Evolutionary conservation across 2,797 vertebrate genomes (phyloP).

Genomic region (Lepilemur ruficaudatus): DNA sequence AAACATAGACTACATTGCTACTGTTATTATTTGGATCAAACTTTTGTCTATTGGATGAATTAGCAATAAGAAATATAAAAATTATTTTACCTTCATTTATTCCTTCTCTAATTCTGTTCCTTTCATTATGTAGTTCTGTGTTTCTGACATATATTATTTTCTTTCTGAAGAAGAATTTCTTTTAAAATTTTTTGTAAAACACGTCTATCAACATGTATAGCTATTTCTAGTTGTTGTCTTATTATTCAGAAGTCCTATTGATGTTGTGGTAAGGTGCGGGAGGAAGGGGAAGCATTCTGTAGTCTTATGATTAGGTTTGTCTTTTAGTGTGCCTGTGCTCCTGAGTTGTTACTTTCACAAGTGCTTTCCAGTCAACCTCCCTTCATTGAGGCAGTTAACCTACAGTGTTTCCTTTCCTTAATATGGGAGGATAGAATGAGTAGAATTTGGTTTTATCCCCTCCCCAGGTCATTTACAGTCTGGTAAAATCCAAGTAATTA

Average conservation of each 20-base stretch:
- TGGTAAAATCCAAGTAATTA: background rate
- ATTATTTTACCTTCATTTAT: too few species aligned
- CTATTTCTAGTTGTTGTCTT: background rate
- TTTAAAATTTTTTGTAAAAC: too few species aligned
- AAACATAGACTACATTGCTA: too few species aligned
- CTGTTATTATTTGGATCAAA: too few species aligned
- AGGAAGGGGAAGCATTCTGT: background rate
- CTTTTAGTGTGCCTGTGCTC: background rate
- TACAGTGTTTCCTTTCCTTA: background rate
- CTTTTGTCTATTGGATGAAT: too few species aligned
- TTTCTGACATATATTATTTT: too few species aligned
- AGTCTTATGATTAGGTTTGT: background rate
- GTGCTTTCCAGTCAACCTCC: background rate
- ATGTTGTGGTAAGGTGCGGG: background rate
- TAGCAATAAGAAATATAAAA: too few species aligned
- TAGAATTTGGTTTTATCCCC: background rate
- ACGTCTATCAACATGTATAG: too few species aligned
- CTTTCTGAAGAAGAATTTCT: too few species aligned
- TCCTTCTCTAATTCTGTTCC: too few species aligned
- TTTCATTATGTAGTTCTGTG: too few species aligned
- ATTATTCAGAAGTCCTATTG: background rate
- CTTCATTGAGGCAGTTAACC: background rate
- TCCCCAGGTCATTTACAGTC: background rate
- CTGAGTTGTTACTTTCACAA: background rate
- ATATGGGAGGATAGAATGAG: background rate